phyloP scores from a whole-genome alignment of 2,888 invertebrate species.

The Plagodis pulveraria region DNA sequence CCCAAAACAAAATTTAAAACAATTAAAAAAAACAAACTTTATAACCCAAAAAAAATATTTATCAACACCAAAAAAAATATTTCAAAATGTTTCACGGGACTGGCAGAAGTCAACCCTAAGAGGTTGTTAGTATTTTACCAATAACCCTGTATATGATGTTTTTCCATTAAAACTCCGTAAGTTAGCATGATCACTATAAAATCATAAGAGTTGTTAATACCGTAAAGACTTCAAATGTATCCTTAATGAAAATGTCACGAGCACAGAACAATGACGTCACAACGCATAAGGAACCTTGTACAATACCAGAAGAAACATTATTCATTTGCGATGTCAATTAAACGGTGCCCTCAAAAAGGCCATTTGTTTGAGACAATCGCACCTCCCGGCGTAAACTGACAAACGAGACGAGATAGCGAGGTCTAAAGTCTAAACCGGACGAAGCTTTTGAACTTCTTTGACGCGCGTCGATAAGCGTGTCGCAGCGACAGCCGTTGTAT shows the following conservation, averaged over 20 bases:
- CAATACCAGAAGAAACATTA: constrained; percentile 35
- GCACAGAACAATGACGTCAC: constrained; percentile 19
- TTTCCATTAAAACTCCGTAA: too few relatives aligned
- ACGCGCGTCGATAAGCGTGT: constrained; percentile 78
- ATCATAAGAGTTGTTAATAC: constrained; percentile 1
- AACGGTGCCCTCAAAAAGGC: constrained; percentile 58
- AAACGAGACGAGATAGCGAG: constrained; percentile 74
- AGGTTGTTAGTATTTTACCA: too few relatives aligned
- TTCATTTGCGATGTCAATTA: constrained; percentile 41
- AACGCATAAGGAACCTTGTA: constrained; percentile 15
- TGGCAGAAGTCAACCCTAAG: too few relatives aligned
- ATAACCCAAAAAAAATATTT: too few relatives aligned
- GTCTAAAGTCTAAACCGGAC: constrained; percentile 67
- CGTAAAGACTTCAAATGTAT: constrained; percentile 20
- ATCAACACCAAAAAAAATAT: too few relatives aligned
- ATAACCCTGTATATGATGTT: too few relatives aligned
- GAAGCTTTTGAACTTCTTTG: constrained; percentile 80
- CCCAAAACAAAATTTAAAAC: too few relatives aligned
- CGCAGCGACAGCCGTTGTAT: constrained; percentile 51
- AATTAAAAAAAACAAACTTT: too few relatives aligned
- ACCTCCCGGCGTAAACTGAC: constrained; percentile 74
- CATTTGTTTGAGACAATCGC: constrained; percentile 78
- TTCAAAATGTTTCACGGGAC: too few relatives aligned
- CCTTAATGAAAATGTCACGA: constrained; percentile 15
- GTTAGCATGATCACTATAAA: too few relatives aligned